These are phyloP conservation scores for Hydrocynus forskahlii DNA, from an alignment of 2,797 vertebrate species.

Conservation along the genomic window DNA sequence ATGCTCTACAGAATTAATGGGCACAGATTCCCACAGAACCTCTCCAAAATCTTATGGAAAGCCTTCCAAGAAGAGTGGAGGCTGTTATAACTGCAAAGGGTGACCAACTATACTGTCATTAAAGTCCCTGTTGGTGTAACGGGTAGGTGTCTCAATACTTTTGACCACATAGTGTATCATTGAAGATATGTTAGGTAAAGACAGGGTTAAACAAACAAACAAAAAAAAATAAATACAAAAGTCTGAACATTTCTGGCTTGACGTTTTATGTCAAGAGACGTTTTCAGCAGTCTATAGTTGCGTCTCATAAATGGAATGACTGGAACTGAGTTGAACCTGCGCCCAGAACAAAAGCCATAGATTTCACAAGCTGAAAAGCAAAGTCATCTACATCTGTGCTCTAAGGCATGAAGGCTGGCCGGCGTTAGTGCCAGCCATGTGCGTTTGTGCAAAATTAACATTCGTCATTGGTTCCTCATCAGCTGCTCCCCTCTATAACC, in stretches of 20 bases:
- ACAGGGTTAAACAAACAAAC: not conserved
- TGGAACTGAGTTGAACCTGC: not conserved
- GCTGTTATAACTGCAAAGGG: too few species aligned
- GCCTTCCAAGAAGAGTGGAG: too few species aligned
- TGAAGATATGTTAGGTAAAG: not conserved
- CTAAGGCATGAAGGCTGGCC: not conserved
- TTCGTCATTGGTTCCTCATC: slow-evolving; percentile 14
- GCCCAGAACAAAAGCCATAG: slow-evolving; percentile 14
- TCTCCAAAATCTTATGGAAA: too few species aligned
- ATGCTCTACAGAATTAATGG: too few species aligned
- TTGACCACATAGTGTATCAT: not conserved
- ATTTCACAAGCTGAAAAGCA: not conserved
- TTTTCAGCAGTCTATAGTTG: not conserved
- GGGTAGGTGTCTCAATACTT: too few species aligned
- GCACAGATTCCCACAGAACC: too few species aligned
- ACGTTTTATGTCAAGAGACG: not conserved
- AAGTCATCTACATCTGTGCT: slow-evolving; percentile 9
- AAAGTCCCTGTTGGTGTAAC: too few species aligned
- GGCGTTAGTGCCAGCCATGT: not conserved
- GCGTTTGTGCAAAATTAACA: slow-evolving; percentile 2
- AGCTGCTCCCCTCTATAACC: slow-evolving; percentile 13
- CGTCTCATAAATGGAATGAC: not conserved
- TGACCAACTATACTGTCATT: too few species aligned
- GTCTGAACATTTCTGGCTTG: not conserved
- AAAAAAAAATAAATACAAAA: not conserved